Evolutionary conservation across 1,140 invertebrate species (phyloP).

Genomic region (Zaprionus africanus): DNA sequence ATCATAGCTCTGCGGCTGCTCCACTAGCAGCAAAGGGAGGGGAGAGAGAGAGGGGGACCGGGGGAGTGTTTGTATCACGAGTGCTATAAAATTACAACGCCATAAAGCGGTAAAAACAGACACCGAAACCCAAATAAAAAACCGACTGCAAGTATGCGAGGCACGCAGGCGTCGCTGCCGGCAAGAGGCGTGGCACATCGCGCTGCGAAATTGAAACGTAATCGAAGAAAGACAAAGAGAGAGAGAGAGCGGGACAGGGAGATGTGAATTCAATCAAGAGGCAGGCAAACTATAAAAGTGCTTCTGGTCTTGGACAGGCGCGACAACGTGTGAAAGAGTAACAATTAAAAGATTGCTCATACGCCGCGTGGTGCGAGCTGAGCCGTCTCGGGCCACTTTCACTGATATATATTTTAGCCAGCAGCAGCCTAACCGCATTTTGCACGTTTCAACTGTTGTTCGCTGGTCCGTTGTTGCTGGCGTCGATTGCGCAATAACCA

Average conservation of each 20-base stretch:
- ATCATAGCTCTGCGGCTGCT: conserved; percentile 32
- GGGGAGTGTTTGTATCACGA: conserved; percentile 39
- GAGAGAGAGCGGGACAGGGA: too few relatives aligned
- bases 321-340: conserved; percentile 63
- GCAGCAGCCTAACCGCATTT: conserved; percentile 45
- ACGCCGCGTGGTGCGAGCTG: conserved; percentile 58
- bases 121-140: conserved; percentile 74
- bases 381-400: conserved; percentile 57
- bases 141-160: conserved; percentile 51
- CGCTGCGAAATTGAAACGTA: conserved; percentile 56
- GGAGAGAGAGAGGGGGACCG: not conserved
- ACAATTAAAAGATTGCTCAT: conserved; percentile 66
- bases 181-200: conserved; percentile 24
- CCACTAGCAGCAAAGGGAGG: not conserved
- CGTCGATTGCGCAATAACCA: conserved; percentile 36
- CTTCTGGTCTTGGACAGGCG: conserved; percentile 64
- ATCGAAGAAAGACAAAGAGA: conserved; percentile 41
- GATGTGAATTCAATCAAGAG: conserved; percentile 57
- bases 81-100: conserved; percentile 71
- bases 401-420: conserved; percentile 51
- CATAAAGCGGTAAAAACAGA: conserved; percentile 51
- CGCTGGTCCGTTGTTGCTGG: conserved; percentile 4
- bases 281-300: conserved; percentile 34
- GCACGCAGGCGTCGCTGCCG: conserved; percentile 27
- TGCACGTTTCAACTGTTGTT: conserved; percentile 45